Conservation (phyloP, 2,113 vertebrate species). For the Ptychochromis oligacanthus region DNA sequence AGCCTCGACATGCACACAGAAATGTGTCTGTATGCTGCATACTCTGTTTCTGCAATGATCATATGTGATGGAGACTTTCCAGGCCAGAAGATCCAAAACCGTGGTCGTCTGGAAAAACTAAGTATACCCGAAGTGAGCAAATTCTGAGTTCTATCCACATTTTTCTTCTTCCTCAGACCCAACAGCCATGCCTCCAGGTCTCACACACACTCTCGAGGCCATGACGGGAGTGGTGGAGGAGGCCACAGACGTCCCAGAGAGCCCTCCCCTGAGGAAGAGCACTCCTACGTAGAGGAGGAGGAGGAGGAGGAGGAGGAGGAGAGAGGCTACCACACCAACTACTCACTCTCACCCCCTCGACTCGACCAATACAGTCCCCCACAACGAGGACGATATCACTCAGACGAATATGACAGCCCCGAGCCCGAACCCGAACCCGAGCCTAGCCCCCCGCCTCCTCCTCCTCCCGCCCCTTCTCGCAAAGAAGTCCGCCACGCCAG, state of each 20-base stretch:
- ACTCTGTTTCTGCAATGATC: not conserved
- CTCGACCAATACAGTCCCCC: slow-evolving; percentile 81
- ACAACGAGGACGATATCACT: slow-evolving; percentile 74
- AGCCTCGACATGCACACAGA: not conserved
- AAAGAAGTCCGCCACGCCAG: slow-evolving; percentile 71
- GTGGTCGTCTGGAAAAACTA: not conserved
- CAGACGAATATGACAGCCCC: slow-evolving; percentile 79
- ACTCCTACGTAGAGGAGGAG: slow-evolving; percentile 67
- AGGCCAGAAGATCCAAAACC: not conserved
- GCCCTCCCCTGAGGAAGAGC: slow-evolving; percentile 75
- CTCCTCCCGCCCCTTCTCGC: slow-evolving; percentile 45
- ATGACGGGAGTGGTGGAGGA: slow-evolving; percentile 26
- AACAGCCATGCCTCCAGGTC: slow-evolving; percentile 56
- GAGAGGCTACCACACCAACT: slow-evolving; percentile 81
- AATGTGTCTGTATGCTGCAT: not conserved
- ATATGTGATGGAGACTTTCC: not conserved
- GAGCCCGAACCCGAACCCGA: slow-evolving; percentile 81
- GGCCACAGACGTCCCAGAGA: slow-evolving; percentile 81
- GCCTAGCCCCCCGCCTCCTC: slow-evolving; percentile 15
- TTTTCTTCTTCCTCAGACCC: slow-evolving; percentile 51
- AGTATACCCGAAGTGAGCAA: no score
- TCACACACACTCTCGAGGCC: slow-evolving; percentile 54
- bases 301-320: slow-evolving; percentile 78
- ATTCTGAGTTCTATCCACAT: not conserved
- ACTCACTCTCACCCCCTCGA: slow-evolving; percentile 82